Percentiles rank a stretch among this genome's conserved stretches.
phyloP scores from a whole-genome alignment of 2,888 invertebrate species.

The Drosophila nr. perissopoda region DNA sequence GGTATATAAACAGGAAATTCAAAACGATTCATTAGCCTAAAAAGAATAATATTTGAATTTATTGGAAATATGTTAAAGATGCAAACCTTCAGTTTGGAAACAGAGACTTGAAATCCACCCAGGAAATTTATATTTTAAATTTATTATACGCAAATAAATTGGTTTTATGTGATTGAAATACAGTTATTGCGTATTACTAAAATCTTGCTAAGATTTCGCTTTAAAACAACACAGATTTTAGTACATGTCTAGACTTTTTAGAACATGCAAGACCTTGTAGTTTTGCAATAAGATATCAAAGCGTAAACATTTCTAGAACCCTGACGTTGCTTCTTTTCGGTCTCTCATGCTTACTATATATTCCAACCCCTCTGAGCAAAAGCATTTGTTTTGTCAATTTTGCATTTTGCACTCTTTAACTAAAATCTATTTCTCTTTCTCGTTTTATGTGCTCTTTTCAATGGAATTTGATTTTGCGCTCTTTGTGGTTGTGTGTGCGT shows the following conservation, averaged over 20 bases:
- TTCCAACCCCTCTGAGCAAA: conserved; percentile 2
- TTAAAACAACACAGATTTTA: neutral
- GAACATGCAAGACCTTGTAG: conserved; percentile 12
- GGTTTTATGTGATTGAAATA: neutral
- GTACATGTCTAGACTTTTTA: conserved; percentile 1
- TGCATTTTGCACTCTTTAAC: conserved; percentile 2
- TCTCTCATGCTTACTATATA: conserved; percentile 10
- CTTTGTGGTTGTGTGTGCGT: conserved; percentile 1
- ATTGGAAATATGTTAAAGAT: neutral
- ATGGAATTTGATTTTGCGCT: conserved; percentile 1
- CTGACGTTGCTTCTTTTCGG: neutral
- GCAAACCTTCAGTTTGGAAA: neutral
- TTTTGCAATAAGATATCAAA: conserved; percentile 8
- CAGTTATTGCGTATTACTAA: neutral
- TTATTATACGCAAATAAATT: neutral
- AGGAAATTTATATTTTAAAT: neutral
- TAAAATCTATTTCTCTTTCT: conserved; percentile 15
- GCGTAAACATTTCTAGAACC: conserved; percentile 7
- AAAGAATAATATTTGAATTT: neutral
- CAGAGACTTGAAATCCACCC: neutral
- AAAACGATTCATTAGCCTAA: neutral
- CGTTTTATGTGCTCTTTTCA: conserved; percentile 7
- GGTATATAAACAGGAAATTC: neutral
- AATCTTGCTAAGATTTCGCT: neutral
- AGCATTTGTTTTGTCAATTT: conserved; percentile 61